phyloP scores from a whole-genome alignment of 2,797 vertebrate species.

The Hafferia zeledoni region DNA sequence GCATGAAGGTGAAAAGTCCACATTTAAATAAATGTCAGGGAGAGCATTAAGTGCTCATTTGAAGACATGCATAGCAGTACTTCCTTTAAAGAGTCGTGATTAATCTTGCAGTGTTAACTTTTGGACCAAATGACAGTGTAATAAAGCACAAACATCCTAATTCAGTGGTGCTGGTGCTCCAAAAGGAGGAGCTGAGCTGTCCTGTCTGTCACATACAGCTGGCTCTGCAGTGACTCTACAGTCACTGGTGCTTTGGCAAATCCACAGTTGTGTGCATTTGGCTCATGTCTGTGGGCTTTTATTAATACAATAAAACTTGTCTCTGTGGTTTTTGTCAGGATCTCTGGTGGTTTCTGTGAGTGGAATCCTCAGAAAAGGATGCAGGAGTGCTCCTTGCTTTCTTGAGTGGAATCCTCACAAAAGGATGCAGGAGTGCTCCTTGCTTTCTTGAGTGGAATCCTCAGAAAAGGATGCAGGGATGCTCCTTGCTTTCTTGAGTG shows the following conservation, averaged over 20 bases:
- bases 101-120: background rate
- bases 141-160: background rate
- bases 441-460: background rate
- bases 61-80: background rate
- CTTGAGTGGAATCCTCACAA: background rate
- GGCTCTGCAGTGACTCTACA: background rate
- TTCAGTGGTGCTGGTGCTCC: background rate
- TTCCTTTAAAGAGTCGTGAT: background rate
- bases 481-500: background rate
- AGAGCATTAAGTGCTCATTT: background rate
- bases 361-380: background rate
- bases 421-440: background rate
- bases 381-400: background rate
- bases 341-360: background rate
- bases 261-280: background rate
- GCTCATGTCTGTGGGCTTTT: background rate
- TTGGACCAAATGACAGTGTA: background rate
- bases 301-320: accelerated
- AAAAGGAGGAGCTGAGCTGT: background rate
- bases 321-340: background rate
- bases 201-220: background rate
- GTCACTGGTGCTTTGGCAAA: background rate
- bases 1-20: background rate
- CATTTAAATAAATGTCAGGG: background rate
- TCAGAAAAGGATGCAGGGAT: too few species aligned